Conservation (phyloP, 2,113 vertebrate genomes). For the Picathartes gymnocephalus region DNA sequence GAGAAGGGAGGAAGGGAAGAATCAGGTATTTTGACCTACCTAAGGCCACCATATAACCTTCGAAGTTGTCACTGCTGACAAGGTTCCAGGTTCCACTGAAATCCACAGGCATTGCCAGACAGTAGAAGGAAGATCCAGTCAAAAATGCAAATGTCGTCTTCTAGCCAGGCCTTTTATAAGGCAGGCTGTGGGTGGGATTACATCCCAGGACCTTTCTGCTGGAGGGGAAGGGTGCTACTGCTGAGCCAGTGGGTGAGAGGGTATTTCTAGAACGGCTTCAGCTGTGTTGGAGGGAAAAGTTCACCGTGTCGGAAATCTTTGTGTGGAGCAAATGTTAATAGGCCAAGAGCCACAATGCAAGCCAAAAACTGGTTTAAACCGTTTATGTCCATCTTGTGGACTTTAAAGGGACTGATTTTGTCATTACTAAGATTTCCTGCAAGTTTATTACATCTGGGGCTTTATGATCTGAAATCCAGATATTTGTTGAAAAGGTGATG, state of each 20-base stretch:
- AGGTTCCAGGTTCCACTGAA: constrained; percentile 85
- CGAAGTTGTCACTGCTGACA: constrained; percentile 82
- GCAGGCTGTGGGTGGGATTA: not conserved
- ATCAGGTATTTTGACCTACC: constrained; percentile 66
- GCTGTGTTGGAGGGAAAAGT: constrained; percentile 37
- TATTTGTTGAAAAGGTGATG: not conserved
- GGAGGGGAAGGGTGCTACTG: not conserved
- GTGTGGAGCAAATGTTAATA: constrained; percentile 47
- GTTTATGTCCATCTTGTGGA: not conserved
- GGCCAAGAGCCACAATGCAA: not conserved
- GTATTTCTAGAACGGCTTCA: not conserved
- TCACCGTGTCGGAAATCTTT: constrained; percentile 21
- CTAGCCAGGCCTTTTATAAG: not conserved
- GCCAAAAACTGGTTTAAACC: not conserved
- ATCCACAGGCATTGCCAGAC: constrained; percentile 72
- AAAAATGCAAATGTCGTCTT: not conserved
- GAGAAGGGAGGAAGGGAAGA: not conserved
- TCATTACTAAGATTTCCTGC: not conserved
- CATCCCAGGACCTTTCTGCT: not conserved
- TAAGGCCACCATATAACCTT: constrained; percentile 83
- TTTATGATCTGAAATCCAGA: not conserved
- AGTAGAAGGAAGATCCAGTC: not conserved
- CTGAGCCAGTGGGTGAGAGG: not conserved
- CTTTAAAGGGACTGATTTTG: not conserved
- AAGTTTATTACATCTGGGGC: not conserved